A percentile compares a stretch with the other conserved stretches of the same genome.
Conservation (phyloP, 2,113 vertebrate genomes). For the Pipra filicauda region DNA sequence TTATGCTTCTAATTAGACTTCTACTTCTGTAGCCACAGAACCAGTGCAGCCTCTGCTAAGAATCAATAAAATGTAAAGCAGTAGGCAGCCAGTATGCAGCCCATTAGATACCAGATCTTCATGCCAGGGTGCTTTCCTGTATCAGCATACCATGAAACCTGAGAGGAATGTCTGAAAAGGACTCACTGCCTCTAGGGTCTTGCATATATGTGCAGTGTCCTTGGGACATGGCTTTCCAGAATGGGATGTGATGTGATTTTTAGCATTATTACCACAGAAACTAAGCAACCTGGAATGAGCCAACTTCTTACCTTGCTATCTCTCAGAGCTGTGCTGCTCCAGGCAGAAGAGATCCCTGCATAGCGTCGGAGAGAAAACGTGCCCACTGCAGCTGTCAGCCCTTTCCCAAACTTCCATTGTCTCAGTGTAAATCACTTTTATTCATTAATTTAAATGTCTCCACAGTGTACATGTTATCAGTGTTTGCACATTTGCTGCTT, state of each 20-base stretch:
- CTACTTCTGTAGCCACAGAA: neutral
- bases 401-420: neutral
- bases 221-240: neutral
- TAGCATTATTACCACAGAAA: neutral
- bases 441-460: neutral
- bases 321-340: neutral
- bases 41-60: neutral
- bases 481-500: neutral
- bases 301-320: neutral
- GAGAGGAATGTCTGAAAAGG: neutral
- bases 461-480: neutral
- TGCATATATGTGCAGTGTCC: neutral
- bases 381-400: neutral
- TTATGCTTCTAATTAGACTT: neutral
- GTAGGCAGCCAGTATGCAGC: neutral
- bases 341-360: neutral
- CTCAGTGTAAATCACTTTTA: neutral
- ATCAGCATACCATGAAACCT: neutral
- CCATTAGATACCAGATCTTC: neutral
- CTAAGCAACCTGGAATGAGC: neutral
- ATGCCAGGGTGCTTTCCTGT: neutral
- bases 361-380: neutral
- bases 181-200: neutral
- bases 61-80: neutral
- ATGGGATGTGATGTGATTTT: neutral